A percentile compares a stretch with the other conserved stretches of the same genome.
phyloP scores from a whole-genome alignment of 2,113 vertebrate species.

The Etheostoma spectabile region DNA sequence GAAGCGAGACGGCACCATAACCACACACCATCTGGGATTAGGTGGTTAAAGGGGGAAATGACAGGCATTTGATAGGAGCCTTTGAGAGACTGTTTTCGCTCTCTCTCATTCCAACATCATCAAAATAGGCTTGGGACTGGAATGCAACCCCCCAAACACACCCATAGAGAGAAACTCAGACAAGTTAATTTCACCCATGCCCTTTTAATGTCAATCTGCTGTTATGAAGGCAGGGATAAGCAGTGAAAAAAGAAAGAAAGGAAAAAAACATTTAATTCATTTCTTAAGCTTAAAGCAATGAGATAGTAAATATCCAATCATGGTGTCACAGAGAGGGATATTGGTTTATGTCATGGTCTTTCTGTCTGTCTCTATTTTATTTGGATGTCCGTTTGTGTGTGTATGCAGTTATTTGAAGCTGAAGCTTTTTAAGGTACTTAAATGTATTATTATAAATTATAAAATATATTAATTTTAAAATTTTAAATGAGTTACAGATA shows the following conservation, averaged over 20 bases:
- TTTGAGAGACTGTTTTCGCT: conserved; percentile 57
- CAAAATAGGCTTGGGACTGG: conserved; percentile 48
- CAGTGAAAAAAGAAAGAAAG: conserved; percentile 9
- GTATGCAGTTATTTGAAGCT: conserved; percentile 20
- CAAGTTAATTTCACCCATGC: conserved; percentile 64
- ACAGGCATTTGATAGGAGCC: conserved; percentile 62
- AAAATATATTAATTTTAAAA: too few relatives aligned
- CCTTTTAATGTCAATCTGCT: conserved; percentile 68
- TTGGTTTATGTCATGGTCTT: conserved; percentile 54
- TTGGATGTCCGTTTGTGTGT: conserved; percentile 29
- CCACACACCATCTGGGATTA: conserved; percentile 63
- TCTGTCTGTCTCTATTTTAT: conserved; percentile 39
- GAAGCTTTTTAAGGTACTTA: neutral
- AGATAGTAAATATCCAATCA: conserved; percentile 69
- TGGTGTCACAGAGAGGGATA: conserved; percentile 56
- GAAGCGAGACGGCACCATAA: conserved; percentile 23
- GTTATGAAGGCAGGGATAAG: conserved; percentile 56
- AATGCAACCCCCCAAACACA: conserved; percentile 36
- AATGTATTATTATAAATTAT: neutral
- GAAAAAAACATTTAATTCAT: conserved; percentile 28
- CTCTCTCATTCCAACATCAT: conserved; percentile 47
- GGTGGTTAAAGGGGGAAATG: conserved; percentile 56
- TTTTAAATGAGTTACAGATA: neutral
- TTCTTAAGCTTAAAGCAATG: conserved; percentile 54
- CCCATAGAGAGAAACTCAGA: conserved; percentile 1